Base-by-base conservation (phyloP, 2,888 invertebrate species). In the Melolontha melolontha region DNA sequence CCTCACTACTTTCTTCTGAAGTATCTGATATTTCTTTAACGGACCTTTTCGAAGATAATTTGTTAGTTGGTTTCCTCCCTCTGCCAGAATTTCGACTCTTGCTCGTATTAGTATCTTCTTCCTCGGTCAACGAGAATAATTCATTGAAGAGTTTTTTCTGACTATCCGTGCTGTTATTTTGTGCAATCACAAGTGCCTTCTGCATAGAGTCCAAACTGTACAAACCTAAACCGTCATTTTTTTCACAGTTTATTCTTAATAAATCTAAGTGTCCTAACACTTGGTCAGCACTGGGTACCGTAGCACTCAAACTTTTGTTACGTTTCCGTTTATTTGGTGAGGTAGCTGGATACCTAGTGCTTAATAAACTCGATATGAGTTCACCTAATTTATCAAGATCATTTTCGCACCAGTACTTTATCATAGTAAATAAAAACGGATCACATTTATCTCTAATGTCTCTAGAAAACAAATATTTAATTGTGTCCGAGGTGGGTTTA, bases 201-300 rank as follows among this genome's bases (percentile, higher is more conserved):
- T 96, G 97, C 90, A 98, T 93, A 76, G 91, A 90, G 81, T 96
- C 96, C 83, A 93, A 90, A 73, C 93, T 93, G 82, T 95, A 95
- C 79, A 97, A 89, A 68, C 90, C 91, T 82, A 91, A 89, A 73
- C 90, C 91, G 72, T 91, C 87, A 77, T 87, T 86, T 75, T 87
- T 86, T 70, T 88, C 86, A 79, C 93, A 92, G 79, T 90, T 90
- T 74, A 91, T 85, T 79, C 96, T 87, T 85, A 97, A 89, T 84
- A 94, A 92, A 82, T 98, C 97, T 79, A 98, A 87, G 85, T 98
- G 98, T 68, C 92, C 92, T 76, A 98, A 86, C 72, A 97, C 93
- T 85, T 93, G 91, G 84, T 94, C 94, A 57, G 94, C 91, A 75
- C 90, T 89, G 63, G 93, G 93, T 71, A 91, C 89, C 66, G 91